Percentiles rank a stretch among this genome's conserved stretches.
These are phyloP conservation scores for Aplodontia rufa DNA, from an alignment of 2,113 vertebrate genomes.

Conservation along the genomic window DNA sequence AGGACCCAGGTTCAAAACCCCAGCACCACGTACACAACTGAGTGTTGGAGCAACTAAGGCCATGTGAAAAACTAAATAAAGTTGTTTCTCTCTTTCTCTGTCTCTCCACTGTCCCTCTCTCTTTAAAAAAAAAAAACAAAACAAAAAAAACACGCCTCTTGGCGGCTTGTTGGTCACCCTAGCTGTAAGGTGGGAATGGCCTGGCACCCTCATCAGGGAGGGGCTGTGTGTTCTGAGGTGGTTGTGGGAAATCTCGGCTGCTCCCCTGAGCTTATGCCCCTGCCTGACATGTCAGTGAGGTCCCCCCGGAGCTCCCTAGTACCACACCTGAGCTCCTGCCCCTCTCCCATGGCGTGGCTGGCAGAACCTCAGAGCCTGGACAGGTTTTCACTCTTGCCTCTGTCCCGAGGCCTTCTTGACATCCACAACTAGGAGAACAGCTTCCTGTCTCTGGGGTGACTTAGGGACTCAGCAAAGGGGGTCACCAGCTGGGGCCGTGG, in stretches of 20 bases:
- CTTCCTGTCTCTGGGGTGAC: not conserved
- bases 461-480: not conserved
- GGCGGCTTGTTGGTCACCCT: not conserved
- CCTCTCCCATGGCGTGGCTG: not conserved
- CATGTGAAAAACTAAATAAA: no score
- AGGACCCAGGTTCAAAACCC: no score
- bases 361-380: not conserved
- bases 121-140: no score
- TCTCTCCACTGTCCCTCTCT: no score
- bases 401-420: not conserved
- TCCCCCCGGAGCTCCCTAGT: not conserved
- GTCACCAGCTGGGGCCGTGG: not conserved
- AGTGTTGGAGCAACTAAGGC: no score
- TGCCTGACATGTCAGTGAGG: not conserved
- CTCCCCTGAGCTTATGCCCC: accelerated
- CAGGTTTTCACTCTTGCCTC: not conserved
- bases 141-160: not conserved
- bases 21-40: no score
- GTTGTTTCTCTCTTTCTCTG: no score
- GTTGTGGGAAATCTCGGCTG: not conserved
- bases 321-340: no score
- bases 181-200: not conserved
- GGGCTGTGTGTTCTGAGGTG: not conserved
- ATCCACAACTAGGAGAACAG: not conserved
- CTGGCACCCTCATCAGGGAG: accelerated